phyloP scores from a whole-genome alignment of 2,113 vertebrate species.

The Acanthisitta chloris region DNA sequence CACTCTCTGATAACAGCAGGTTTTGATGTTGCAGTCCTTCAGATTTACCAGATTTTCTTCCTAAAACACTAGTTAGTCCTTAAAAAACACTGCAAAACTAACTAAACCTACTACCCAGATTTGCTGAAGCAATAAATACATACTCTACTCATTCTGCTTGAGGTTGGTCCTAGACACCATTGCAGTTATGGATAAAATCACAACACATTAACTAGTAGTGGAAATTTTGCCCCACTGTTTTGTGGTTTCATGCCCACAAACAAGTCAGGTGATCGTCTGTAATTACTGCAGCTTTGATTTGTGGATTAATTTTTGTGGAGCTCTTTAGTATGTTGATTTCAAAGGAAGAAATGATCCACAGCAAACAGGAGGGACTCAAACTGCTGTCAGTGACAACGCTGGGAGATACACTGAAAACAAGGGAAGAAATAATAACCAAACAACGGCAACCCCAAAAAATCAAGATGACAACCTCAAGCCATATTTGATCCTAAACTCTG shows the following conservation, averaged over 20 bases:
- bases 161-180: not conserved
- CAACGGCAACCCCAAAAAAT: not conserved
- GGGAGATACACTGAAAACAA: not conserved
- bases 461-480: not conserved
- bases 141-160: not conserved
- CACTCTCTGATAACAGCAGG: not conserved
- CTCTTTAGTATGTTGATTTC: not conserved
- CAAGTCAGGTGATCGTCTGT: not conserved
- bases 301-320: not conserved
- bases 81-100: not conserved
- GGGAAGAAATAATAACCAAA: not conserved
- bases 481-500: conserved; percentile 5
- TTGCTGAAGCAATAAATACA: not conserved
- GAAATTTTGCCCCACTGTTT: not conserved
- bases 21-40: not conserved
- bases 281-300: not conserved
- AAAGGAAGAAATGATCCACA: not conserved
- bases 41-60: not conserved
- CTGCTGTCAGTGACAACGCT: not conserved
- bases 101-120: not conserved
- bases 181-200: not conserved
- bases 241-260: not conserved
- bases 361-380: not conserved
- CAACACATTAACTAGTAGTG: not conserved
- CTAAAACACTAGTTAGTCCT: not conserved